Base-by-base conservation (phyloP, 2,888 invertebrate species). In the Agonopterix arenella region DNA sequence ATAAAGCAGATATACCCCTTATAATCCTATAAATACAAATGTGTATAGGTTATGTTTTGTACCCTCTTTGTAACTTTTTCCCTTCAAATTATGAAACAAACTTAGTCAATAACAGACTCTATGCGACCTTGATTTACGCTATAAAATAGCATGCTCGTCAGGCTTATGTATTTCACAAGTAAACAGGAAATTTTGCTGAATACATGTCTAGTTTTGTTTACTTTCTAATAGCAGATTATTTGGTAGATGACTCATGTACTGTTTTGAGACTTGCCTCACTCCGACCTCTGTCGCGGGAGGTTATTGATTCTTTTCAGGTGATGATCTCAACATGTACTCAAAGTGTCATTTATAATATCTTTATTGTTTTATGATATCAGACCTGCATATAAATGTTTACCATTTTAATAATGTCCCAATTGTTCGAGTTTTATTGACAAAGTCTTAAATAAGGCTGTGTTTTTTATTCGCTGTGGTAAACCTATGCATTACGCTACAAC, bases 181-280 rank as follows among this genome's bases (percentile, higher is more conserved):
- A 28, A 28, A 28, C 28, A 28, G 28, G 28, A 28, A 40, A 40
- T 40, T 40, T 40, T 10, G 40, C 40, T 9, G 10, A 40, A 3
- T 40, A n/a, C 40, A 40, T 40, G 9, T 13, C 8, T 8, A 28
- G 13, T 45, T n/a, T 45, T 45, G 10, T 28, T 28, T 45, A 11
- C 11, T 50, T 42, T 48, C 36, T 10, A 11, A 38, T 37, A 48
- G 18, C 48, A 44, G 13, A 43, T 48, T 44, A 46, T 50, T 48
- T 45, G 38, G 45, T 46, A 11, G 11, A 54, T 73, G 73, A 70
- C 57, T 73, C 70, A 73, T 56, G 43, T 47, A 55, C 62, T 67
- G 61, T 69, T 75, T 76, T 72, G 56, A 65, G 65, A 63, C 59
- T 64, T 62, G 66, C 63, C 57, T 62, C 61, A 58, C 62, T 62